Evolutionary conservation across 2,888 invertebrate species (phyloP), one percentile per base, ranked within the genome.

Genomic region (Dyspetes luteomarginatus): DNA sequence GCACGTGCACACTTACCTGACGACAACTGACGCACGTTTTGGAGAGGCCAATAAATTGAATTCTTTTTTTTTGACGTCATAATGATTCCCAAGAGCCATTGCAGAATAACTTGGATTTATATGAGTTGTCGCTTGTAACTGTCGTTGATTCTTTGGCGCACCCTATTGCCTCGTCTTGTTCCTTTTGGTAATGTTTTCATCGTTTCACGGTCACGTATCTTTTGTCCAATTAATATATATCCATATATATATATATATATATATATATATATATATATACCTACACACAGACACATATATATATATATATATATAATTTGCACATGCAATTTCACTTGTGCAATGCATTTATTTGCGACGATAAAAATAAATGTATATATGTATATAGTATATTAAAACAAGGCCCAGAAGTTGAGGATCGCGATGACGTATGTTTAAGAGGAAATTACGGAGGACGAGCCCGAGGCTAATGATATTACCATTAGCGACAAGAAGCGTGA

Each of bases 21-120:
- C 30, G 52, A 52, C 9, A 4, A 41, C 12, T 5, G 45, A 41
- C n/a, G 24, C 48, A 30, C 36, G 58, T 28, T 56, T 22, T 1
- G 12, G 1, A 50, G 56, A 72, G 65, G 58, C 50, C 58, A 41
- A 7, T 50, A 4, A 71, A 64, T 56, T 43, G 60, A 50, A 56
- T 65, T 48, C 15, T 15, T 22, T 45, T 26, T 19, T 43, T 69
- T 56, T 65, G 65, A 78, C 60, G 78, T 78, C 72, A 72, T 41
- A 15, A 58, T 19, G 50, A 41, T 60, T 2, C 22, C 68, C 68
- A 26, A 68, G 2, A 22, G 28, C 17, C 28, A 28, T 56, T 28
- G 24, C 15, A 28, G 17, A 12, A 9, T 24, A 50, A 24, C 43
- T 41, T 30, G n/a, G 1, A 55, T 43, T 68, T 68, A 68, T 56